Evolutionary conservation across 1,140 invertebrate genomes (phyloP).

Genomic region (Eubasilissa regina): DNA sequence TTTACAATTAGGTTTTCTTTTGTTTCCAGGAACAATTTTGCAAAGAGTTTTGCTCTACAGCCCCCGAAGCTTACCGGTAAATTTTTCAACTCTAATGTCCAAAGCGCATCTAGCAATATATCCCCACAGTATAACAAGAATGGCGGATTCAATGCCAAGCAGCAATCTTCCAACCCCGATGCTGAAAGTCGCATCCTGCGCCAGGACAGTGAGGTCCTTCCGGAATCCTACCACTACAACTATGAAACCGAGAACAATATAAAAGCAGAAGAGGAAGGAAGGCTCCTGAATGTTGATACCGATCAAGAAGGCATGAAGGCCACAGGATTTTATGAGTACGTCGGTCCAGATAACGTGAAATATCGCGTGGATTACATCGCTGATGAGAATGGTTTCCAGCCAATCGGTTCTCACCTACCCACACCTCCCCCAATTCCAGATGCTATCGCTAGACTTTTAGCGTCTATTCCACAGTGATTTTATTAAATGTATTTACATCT

Average conservation of each 20-base stretch:
- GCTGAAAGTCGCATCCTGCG: conserved; percentile 41
- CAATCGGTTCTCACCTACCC: conserved; percentile 72
- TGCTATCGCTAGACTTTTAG: background rate
- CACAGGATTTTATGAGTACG: conserved; percentile 75
- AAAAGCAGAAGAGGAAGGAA: conserved; percentile 66
- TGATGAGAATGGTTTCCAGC: conserved; percentile 78
- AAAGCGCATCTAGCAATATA: too few species aligned
- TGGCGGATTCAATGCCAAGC: too few species aligned
- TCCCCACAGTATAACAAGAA: background rate
- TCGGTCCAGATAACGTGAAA: conserved; percentile 72
- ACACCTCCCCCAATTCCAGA: conserved; percentile 48
- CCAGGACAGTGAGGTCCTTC: conserved; percentile 60
- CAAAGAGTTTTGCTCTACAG: background rate
- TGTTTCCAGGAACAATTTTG: background rate
- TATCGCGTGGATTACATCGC: conserved; percentile 77
- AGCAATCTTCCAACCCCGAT: conserved; percentile 20
- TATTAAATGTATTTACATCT: background rate
- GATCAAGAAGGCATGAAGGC: conserved; percentile 78
- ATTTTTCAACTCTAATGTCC: too few species aligned
- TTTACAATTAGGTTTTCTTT: too few species aligned
- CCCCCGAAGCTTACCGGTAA: background rate
- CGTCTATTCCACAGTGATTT: background rate
- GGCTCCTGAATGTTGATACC: conserved; percentile 70
- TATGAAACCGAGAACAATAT: conserved; percentile 69
- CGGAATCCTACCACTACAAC: conserved; percentile 64